phyloP scores from a whole-genome alignment of 1,140 invertebrate species.

The Sycophaga agraensis region DNA sequence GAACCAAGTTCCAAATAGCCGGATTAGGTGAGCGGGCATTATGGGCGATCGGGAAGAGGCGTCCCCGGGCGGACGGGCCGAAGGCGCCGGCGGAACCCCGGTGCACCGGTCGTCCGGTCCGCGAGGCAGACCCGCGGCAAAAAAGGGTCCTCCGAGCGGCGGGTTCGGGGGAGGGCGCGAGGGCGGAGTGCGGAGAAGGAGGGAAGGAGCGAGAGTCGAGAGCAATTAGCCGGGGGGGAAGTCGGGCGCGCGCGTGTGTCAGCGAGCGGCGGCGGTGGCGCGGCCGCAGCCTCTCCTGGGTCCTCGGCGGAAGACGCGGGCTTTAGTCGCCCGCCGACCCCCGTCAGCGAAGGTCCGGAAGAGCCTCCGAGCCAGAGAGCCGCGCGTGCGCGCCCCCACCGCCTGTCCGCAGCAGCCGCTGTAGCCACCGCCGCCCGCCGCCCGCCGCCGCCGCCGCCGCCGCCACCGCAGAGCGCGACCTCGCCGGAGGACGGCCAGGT shows the following conservation, averaged over 20 bases:
- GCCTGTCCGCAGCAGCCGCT: not conserved
- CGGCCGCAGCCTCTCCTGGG: slow-evolving; percentile 25
- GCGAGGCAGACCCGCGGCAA: too few relatives aligned
- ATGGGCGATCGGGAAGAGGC: too few relatives aligned
- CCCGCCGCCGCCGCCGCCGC: not conserved
- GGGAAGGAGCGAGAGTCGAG: slow-evolving; percentile 23
- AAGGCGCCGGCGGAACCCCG: too few relatives aligned
- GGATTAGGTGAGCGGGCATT: too few relatives aligned
- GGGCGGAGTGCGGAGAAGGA: slow-evolving; percentile 1
- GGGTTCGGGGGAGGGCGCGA: not conserved
- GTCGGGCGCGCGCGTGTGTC: slow-evolving; percentile 6
- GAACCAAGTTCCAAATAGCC: too few relatives aligned
- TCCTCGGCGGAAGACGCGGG: slow-evolving; percentile 9
- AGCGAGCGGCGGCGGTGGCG: slow-evolving; percentile 20
- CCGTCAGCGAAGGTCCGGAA: slow-evolving; percentile 49
- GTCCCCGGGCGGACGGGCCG: too few relatives aligned
- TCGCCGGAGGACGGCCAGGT: not conserved
- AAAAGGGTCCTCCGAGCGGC: too few relatives aligned
- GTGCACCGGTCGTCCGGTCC: too few relatives aligned
- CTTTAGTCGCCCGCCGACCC: slow-evolving; percentile 55
- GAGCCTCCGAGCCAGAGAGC: not conserved
- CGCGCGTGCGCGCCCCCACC: too few relatives aligned
- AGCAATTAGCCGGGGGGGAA: slow-evolving; percentile 24
- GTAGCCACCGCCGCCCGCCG: not conserved
- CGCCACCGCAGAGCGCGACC: not conserved